A percentile compares a stretch with the other conserved stretches of the same genome.
phyloP scores from a whole-genome alignment of 2,113 vertebrate species.

The Hemiscyllium ocellatum region DNA sequence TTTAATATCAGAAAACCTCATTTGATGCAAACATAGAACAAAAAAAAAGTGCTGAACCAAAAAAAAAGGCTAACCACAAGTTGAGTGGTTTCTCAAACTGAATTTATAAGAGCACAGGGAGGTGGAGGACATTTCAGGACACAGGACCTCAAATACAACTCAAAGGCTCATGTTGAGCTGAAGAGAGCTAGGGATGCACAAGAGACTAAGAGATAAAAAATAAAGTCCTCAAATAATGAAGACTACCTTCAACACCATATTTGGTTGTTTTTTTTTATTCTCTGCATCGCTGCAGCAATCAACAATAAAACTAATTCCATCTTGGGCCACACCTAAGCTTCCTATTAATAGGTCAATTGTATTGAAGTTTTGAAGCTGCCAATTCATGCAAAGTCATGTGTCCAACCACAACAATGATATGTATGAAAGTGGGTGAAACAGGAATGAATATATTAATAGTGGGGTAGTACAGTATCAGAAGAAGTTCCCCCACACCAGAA shows the following conservation, averaged over 20 bases:
- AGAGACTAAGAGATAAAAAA: no score
- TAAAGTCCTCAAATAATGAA: no score
- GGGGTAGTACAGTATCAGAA: neutral
- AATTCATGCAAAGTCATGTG: no score
- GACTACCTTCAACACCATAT: no score
- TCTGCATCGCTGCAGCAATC: no score
- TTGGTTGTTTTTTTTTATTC: no score
- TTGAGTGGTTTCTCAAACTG: neutral
- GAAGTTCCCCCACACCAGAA: no score
- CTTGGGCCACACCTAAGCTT: neutral
- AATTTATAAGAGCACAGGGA: neutral
- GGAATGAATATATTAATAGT: neutral
- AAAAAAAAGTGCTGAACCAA: neutral
- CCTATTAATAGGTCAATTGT: neutral
- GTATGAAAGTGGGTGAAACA: neutral
- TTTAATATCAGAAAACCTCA: neutral
- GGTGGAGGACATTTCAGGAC: neutral
- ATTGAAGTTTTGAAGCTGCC: no score
- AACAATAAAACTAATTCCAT: no score
- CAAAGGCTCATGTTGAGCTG: no score
- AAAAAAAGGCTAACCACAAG: neutral
- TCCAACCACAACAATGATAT: neutral
- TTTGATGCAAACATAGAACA: neutral
- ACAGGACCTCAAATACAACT: no score
- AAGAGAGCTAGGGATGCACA: no score